phyloP scores from a whole-genome alignment of 1,140 invertebrate genomes.

The Hypsibius dujardini region DNA sequence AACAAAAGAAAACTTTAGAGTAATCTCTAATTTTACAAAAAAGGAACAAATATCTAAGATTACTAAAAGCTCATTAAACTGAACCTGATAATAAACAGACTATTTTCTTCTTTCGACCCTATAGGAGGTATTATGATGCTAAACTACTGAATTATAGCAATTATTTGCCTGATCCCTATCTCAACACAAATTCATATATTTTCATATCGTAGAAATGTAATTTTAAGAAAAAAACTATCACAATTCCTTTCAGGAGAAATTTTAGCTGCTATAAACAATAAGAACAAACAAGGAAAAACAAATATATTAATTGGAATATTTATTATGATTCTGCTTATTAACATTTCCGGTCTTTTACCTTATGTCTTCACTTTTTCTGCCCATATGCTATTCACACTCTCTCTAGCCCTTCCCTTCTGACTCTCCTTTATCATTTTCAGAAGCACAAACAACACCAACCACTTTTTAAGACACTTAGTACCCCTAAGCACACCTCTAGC shows the following conservation, averaged over 20 bases:
- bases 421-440: conserved; percentile 40
- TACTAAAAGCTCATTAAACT: no score
- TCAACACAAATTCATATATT: conserved; percentile 24
- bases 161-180: conserved; percentile 22
- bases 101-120: conserved; percentile 30
- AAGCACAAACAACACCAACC: conserved; percentile 30
- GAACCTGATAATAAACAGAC: conserved; percentile 29
- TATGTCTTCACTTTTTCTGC: conserved; percentile 47
- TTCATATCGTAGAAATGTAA: conserved; percentile 24
- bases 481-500: conserved; percentile 40
- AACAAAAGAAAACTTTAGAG: conserved; percentile 22
- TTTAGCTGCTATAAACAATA: conserved; percentile 23
- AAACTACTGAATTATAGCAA: conserved; percentile 18
- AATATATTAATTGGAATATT: conserved; percentile 33
- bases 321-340: conserved; percentile 39
- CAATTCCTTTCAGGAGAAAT: conserved; percentile 21
- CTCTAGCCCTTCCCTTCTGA: conserved; percentile 42
- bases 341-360: conserved; percentile 45
- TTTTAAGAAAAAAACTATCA: neutral
- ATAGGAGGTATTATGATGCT: conserved; percentile 1
- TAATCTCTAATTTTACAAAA: conserved; percentile 23
- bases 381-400: conserved; percentile 40
- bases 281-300: conserved; percentile 19
- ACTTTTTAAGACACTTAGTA: conserved; percentile 44
- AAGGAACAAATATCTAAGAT: conserved; percentile 23